Base-by-base conservation (phyloP, 2,797 vertebrate species). In the Benthosema pterotum region DNA sequence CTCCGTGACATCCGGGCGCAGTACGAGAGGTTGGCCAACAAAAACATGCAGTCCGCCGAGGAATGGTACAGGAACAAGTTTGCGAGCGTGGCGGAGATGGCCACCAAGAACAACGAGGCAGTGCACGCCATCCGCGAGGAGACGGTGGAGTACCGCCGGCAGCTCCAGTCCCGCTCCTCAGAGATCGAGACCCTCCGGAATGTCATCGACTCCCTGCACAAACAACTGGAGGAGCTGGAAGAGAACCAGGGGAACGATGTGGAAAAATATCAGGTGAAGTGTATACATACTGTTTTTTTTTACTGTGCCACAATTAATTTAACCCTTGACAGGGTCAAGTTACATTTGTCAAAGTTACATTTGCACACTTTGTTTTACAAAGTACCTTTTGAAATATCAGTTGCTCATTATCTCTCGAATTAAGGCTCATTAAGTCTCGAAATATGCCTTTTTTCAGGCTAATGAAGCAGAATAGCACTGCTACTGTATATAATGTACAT, bases 121-220 rank as follows among this genome's bases (percentile, higher is more conserved):
- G 92, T 93, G 67, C 91, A 92, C 13, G 90, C 91, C 76, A 91
- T 95, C 72, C 92, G 94, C 2, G 92, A 93, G 60, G 94, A 96
- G 89, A 94, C 94, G 1, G 82, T 90, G 65, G 94, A 94, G 77
- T 95, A 96, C 87, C 92, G 93, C 49, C 77, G 92, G 17, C 87
- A 95, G 70, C 92, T 96, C 6, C 93, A 93, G 64, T 84, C 92
- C 28, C 89, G 93, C 47, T 93, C 92, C 1, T 91, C 93, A 0
- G 95, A 95, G 87, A 92, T 95, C 2, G 94, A 96, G 51, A 87
- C 90, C n/a, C 85, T 96, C 42, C 83, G 88, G 16, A 94, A 91
- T 43, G 87, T 92, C 80, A 93, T 94, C 65, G 83, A 93, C 28
- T 94, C 92, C 6, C 78, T 96, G 4, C 91, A 92, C 47, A 91